Base-by-base conservation (phyloP, 2,888 invertebrate species). In the Sarcophaga carnaria region DNA sequence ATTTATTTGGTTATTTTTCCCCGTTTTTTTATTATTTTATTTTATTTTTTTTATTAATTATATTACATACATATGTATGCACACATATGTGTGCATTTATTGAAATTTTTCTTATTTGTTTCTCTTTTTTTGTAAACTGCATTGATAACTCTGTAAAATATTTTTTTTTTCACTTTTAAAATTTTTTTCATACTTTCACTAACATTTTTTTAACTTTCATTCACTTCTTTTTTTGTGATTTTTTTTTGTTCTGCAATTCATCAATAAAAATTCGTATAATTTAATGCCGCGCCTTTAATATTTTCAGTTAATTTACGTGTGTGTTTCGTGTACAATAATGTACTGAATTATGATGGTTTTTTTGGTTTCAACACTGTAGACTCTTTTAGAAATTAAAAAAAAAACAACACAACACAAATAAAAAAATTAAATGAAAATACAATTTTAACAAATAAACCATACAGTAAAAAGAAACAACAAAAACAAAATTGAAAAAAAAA, bases 291-390 rank as follows among this genome's bases (percentile, higher is more conserved):
- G n/a, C 22, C 74, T 72, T 76, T 80, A 47, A 64, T 63, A 71
- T 74, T 71, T 82, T 87, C 60, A 81, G 84, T 87, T 87, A 84
- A 82, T 84, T 82, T 84, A 76, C 81, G 81, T 76, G 69, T 82
- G 54, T 79, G 80, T 74, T 84, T 84, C 84, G 63, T 63, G 84
- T 79, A 71, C 81, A 74, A 83, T 78, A 84, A 82, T 82, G 62
- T 78, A 87, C 79, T 84, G 76, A 80, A 80, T 75, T 81, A 79
- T 87, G 81, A 76, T 84, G 84, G 12, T 62, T 80, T 81, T 49
- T 77, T 59, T 59, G 45, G 45, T 78, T 85, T 87, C 87, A 83
- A 84, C 81, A 37, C 83, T 22, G 77, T 45, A 70, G 62, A 78
- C 83, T 80, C 62, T 75, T 78, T 79, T 64, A 76, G 76, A 87